Base-by-base conservation (phyloP, 2,113 vertebrate species). In the Copsychus sechellarum region DNA sequence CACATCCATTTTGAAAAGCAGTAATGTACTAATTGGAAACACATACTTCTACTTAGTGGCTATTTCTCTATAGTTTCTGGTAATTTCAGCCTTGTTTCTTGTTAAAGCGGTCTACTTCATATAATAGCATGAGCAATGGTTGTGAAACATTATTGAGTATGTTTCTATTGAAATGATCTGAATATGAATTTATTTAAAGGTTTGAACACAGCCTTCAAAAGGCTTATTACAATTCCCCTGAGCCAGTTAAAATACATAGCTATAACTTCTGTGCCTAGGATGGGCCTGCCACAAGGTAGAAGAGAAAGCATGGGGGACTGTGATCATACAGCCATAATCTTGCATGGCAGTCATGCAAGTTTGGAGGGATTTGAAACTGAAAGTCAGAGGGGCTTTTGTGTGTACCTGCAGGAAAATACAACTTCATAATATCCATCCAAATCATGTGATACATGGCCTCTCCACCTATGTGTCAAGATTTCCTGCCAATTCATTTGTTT, bases 51-150 rank as follows among this genome's bases (percentile, higher is more conserved):
- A 28, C 31, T 88, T 81, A 34, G 43, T 56, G 69, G 47, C 40
- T 33, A 45, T 13, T 60, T 82, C 61, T 73, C 23, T 47, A 3
- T 6, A 70, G 21, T 51, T 92, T 74, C 77, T 64, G 31, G 8
- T 71, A 71, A 56, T 64, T 93, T 76, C 69, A 79, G 17, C 9
- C 34, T 74, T 79, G 50, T 72, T 96, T 89, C 72, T 86, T 88
- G 28, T 64, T 67, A 57, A 43, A 86, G 53, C 50, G 17, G 42
- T 73, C 29, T 48, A 36, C n/a, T 17, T 90, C 4, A 6, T 26
- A 11, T 45, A 79, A 43, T 17, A 69, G 15, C 5, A 17, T 33
- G 21, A 56, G 51, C 47, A 47, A 24, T 24, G 20, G 29, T 45
- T 74, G 20, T n/a, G 51, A 48, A 22, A n/a, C 6, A 6, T 58